These are phyloP conservation scores for Xestia xanthographa DNA, from an alignment of 2,888 invertebrate species.

Conservation along the genomic window DNA sequence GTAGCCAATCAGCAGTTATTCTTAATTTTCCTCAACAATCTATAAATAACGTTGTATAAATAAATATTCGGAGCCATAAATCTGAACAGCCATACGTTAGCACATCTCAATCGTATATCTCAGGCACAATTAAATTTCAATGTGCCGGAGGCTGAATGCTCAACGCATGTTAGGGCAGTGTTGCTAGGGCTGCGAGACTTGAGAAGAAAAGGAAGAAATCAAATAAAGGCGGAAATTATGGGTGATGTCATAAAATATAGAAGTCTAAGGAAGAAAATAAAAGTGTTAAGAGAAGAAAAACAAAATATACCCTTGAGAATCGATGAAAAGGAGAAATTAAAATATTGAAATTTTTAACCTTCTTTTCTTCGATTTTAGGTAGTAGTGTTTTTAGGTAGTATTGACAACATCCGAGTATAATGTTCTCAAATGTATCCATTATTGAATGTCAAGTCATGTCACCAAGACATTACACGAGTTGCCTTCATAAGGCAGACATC, in stretches of 20 bases:
- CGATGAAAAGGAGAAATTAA: too few relatives aligned
- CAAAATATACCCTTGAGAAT: too few relatives aligned
- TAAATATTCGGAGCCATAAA: constrained; percentile 53
- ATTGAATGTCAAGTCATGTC: constrained; percentile 13
- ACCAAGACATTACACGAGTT: too few relatives aligned
- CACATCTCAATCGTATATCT: constrained; percentile 79
- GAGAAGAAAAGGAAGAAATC: background rate
- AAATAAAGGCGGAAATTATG: too few relatives aligned
- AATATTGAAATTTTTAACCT: too few relatives aligned
- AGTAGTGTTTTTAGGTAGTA: too few relatives aligned
- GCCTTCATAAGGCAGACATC: constrained; percentile 25
- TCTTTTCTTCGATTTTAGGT: too few relatives aligned
- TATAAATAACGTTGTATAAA: constrained; percentile 33
- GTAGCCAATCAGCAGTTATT: constrained; percentile 38
- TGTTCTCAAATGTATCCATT: constrained; percentile 13
- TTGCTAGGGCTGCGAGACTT: constrained; percentile 53
- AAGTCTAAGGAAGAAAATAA: too few relatives aligned
- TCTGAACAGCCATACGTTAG: constrained; percentile 61
- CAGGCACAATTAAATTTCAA: constrained; percentile 74
- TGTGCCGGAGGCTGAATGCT: constrained; percentile 66
- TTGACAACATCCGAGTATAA: background rate
- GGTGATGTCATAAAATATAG: too few relatives aligned
- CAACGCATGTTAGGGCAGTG: constrained; percentile 60
- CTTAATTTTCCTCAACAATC: constrained; percentile 49
- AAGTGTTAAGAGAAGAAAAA: too few relatives aligned